Evolutionary conservation across 1,140 invertebrate species (phyloP).

Genomic region (Meloidogyne floridensis): DNA sequence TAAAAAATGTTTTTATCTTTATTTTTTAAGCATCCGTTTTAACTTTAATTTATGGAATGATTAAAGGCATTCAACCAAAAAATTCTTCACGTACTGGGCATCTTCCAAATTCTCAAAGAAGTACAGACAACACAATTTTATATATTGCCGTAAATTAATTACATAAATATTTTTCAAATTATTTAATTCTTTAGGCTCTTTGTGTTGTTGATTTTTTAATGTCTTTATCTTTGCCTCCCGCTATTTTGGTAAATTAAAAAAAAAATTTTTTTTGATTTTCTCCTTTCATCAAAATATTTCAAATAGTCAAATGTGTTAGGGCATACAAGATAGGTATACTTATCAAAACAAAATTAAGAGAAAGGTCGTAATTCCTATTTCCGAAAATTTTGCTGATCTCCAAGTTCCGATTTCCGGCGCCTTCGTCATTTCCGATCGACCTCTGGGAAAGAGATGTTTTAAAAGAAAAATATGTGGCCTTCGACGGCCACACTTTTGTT

Average conservation of each 20-base stretch:
- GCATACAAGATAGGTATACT: too few species aligned
- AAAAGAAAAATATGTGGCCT: too few species aligned
- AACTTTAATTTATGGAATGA: conserved; percentile 60
- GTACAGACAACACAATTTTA: conserved; percentile 60
- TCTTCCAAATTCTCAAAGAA: conserved; percentile 15
- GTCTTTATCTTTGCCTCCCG: conserved; percentile 60
- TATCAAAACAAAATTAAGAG: too few species aligned
- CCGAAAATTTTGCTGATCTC: too few species aligned
- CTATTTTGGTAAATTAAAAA: conserved; percentile 52
- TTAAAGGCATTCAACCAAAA: conserved; percentile 48
- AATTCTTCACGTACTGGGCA: not conserved
- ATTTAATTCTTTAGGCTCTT: conserved; percentile 40
- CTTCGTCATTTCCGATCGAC: too few species aligned
- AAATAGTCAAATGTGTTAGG: too few species aligned
- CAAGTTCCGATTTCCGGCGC: too few species aligned
- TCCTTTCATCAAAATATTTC: too few species aligned
- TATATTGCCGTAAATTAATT: conserved; percentile 45
- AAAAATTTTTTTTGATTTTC: not conserved
- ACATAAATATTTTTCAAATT: not conserved
- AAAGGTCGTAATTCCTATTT: too few species aligned
- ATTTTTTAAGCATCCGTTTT: conserved; percentile 51
- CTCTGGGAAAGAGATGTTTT: too few species aligned
- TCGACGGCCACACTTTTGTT: too few species aligned
- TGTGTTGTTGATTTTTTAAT: conserved; percentile 64
- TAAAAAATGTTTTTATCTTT: not conserved